Conservation (phyloP, 2,888 invertebrate species). For the Heteromurus nitidus region DNA sequence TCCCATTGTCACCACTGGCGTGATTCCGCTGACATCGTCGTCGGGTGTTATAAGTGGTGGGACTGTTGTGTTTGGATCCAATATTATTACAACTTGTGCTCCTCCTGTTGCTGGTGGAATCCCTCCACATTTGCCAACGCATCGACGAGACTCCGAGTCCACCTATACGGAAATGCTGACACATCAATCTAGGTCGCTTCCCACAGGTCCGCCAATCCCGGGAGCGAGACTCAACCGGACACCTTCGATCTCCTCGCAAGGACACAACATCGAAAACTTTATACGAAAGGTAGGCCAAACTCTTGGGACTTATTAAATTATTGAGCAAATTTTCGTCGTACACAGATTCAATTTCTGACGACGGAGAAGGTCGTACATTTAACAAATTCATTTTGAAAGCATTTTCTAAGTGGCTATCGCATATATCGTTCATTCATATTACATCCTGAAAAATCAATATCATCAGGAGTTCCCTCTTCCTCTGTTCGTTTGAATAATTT, state of each 20-base stretch:
- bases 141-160: constrained; percentile 38
- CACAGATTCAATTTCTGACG: too few species aligned
- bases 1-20: constrained; percentile 77
- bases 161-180: constrained; percentile 69
- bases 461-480: too few species aligned
- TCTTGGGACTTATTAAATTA: too few species aligned
- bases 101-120: constrained; percentile 21
- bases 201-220: constrained; percentile 74
- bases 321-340: too few species aligned
- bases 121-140: constrained; percentile 21
- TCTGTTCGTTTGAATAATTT: too few species aligned
- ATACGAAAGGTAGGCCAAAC: constrained; percentile 35
- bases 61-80: constrained; percentile 14
- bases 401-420: too few species aligned
- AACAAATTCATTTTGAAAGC: too few species aligned
- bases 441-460: too few species aligned
- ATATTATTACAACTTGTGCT: constrained; percentile 11
- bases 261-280: constrained; percentile 45
- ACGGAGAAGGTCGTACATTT: too few species aligned
- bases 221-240: constrained; percentile 82
- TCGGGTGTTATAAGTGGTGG: constrained; percentile 74
- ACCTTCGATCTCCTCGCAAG: constrained; percentile 87
- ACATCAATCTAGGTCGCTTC: constrained; percentile 84
- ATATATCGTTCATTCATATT: too few species aligned
- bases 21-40: constrained; percentile 75